Conservation (phyloP, 2,888 invertebrate genomes). For the Eremobia ochroleuca region DNA sequence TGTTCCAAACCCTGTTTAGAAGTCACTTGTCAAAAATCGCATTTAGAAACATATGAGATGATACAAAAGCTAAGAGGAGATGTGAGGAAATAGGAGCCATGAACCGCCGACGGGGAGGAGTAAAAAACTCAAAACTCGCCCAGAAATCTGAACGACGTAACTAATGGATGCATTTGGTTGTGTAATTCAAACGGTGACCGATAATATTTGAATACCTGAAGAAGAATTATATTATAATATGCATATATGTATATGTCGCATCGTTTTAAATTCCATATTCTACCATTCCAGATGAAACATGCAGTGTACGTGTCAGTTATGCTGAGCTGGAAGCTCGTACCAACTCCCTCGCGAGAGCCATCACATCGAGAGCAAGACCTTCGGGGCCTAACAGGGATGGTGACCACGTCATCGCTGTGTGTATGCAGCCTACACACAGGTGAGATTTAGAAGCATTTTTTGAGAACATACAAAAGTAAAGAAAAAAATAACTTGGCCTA, state of each 20-base stretch:
- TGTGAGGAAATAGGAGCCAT: background rate
- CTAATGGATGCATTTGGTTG: background rate
- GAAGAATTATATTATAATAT: background rate
- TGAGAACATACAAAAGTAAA: too few relatives aligned
- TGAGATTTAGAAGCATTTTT: constrained; percentile 73
- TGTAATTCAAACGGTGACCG: background rate
- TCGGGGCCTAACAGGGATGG: constrained; percentile 92
- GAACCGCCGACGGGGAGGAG: background rate
- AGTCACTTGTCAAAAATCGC: background rate
- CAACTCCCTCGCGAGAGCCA: constrained; percentile 91
- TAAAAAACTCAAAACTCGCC: background rate
- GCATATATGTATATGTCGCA: background rate
- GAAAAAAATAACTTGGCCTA: too few relatives aligned
- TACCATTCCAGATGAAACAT: constrained; percentile 79
- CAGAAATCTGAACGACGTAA: background rate
- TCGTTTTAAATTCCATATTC: background rate
- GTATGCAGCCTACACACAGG: constrained; percentile 94
- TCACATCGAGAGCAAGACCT: constrained; percentile 84
- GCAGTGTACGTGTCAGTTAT: constrained; percentile 84
- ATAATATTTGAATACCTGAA: background rate
- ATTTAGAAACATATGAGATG: background rate
- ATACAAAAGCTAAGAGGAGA: background rate
- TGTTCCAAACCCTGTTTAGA: too few relatives aligned
- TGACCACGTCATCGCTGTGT: constrained; percentile 94
- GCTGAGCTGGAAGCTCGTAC: constrained; percentile 90